Percentiles rank a stretch among this genome's conserved stretches.
phyloP scores from a whole-genome alignment of 2,888 invertebrate species.

The Smittia aterrima region DNA sequence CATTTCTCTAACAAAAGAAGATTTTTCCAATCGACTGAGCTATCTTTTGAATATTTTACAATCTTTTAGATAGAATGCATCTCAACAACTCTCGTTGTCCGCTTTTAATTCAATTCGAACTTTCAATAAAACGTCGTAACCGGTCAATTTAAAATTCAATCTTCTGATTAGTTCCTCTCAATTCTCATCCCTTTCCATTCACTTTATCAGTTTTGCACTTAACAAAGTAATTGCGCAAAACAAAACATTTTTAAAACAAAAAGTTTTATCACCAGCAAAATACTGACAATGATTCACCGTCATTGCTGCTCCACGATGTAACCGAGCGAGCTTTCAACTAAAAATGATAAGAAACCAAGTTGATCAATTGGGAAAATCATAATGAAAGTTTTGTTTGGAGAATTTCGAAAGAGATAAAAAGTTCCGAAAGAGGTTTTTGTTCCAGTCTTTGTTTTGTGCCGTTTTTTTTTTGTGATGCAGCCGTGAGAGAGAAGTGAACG shows the following conservation, averaged over 20 bases:
- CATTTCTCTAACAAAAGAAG: too few relatives aligned
- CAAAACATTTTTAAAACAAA: neutral
- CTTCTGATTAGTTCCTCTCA: too few relatives aligned
- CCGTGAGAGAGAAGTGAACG: neutral
- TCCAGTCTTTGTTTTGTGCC: conserved; percentile 21
- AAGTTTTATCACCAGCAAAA: conserved; percentile 70
- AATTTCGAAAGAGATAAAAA: neutral
- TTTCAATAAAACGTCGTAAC: too few relatives aligned
- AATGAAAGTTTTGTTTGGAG: neutral
- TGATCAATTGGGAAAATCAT: conserved; percentile 27
- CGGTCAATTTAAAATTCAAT: too few relatives aligned
- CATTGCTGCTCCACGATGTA: conserved; percentile 70
- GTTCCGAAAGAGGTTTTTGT: conserved; percentile 14
- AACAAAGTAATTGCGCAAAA: neutral
- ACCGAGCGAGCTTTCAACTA: conserved; percentile 75
- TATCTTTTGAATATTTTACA: too few relatives aligned
- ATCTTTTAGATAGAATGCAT: too few relatives aligned
- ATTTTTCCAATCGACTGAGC: too few relatives aligned
- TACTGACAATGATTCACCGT: conserved; percentile 72
- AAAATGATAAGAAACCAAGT: conserved; percentile 48
- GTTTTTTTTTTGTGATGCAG: neutral
- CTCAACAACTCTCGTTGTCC: too few relatives aligned
- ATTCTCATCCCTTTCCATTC: too few relatives aligned
- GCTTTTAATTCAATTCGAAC: too few relatives aligned
- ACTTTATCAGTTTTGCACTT: neutral